phyloP scores from a whole-genome alignment of 92 coral and sea anemone genomes.

The Palythoa grandiflora region DNA sequence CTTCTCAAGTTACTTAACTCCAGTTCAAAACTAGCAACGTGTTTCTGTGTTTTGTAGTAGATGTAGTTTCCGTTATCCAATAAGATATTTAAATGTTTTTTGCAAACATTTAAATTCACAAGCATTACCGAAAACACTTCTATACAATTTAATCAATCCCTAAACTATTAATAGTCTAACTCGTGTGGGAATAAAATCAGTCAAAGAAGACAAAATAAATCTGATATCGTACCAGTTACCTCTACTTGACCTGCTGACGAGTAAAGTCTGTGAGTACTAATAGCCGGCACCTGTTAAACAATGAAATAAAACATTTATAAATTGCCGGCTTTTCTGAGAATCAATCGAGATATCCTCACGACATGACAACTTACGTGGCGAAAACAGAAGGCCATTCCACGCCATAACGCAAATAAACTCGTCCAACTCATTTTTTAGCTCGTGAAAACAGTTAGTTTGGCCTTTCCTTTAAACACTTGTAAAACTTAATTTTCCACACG shows the following conservation, averaged over 20 bases:
- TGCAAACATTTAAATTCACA: no score
- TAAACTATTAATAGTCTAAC: no score
- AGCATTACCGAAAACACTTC: no score
- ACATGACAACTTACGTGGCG: constrained; percentile 9
- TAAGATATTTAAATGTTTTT: no score
- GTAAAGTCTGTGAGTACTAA: constrained; percentile 4
- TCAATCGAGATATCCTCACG: neutral
- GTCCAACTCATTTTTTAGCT: neutral
- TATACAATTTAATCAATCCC: neutral
- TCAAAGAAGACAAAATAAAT: neutral
- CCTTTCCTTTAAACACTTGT: neutral
- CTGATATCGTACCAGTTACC: neutral
- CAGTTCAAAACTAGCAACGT: no score
- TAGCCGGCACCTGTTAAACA: constrained; percentile 5
- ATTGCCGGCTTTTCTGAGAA: neutral
- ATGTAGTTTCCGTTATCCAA: no score
- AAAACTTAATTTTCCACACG: constrained; percentile 3
- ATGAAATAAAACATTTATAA: neutral
- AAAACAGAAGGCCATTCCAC: constrained; percentile 12
- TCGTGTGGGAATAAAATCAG: no score
- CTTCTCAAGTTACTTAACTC: no score
- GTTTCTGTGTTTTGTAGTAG: no score
- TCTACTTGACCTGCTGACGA: neutral
- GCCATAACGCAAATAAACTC: constrained; percentile 13
- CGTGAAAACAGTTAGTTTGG: neutral